A percentile compares a stretch with the other conserved stretches of the same genome.
Evolutionary conservation across 1,140 invertebrate species (phyloP).

Genomic region (Agrilus planipennis): DNA sequence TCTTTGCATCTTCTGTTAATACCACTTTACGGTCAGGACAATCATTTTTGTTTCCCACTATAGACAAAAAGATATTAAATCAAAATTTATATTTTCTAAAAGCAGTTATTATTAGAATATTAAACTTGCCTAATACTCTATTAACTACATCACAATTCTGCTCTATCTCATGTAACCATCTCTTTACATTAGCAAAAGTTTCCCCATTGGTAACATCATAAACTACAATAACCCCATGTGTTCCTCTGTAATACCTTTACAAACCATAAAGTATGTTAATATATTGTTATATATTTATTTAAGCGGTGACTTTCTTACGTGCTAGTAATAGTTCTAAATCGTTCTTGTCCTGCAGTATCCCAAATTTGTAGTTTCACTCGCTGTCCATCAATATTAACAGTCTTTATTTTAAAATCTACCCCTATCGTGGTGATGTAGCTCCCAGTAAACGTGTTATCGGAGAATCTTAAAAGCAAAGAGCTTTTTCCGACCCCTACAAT

Average conservation of each 20-base stretch:
- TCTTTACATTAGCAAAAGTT: slow-evolving; percentile 97
- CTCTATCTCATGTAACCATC: slow-evolving; percentile 89
- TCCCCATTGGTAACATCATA: slow-evolving; percentile 99
- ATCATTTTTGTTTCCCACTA: slow-evolving; percentile 99
- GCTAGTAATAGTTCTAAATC: slow-evolving; percentile 92
- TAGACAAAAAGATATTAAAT: slow-evolving; percentile 26
- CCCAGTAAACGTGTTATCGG: slow-evolving; percentile 95
- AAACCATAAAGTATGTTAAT: slow-evolving; percentile 6
- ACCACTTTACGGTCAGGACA: slow-evolving; percentile 94
- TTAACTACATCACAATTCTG: slow-evolving; percentile 99
- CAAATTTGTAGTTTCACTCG: slow-evolving; percentile 98
- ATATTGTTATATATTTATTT: too few relatives aligned
- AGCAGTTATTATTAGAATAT: not conserved
- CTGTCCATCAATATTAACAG: slow-evolving; percentile 87
- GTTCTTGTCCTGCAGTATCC: slow-evolving; percentile 90
- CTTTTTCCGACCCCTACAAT: slow-evolving; percentile 94
- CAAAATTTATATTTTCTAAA: not conserved
- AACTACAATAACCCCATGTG: slow-evolving; percentile 97
- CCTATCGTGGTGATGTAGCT: slow-evolving; percentile 99
- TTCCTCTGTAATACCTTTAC: slow-evolving; percentile 91
- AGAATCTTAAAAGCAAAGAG: slow-evolving; percentile 90
- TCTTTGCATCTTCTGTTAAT: slow-evolving; percentile 89
- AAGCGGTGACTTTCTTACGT: slow-evolving; percentile 41
- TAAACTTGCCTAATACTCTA: slow-evolving; percentile 80
- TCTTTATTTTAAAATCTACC: slow-evolving; percentile 99